Base-by-base conservation (phyloP, 2,113 vertebrate species). In the Acanthisitta chloris region DNA sequence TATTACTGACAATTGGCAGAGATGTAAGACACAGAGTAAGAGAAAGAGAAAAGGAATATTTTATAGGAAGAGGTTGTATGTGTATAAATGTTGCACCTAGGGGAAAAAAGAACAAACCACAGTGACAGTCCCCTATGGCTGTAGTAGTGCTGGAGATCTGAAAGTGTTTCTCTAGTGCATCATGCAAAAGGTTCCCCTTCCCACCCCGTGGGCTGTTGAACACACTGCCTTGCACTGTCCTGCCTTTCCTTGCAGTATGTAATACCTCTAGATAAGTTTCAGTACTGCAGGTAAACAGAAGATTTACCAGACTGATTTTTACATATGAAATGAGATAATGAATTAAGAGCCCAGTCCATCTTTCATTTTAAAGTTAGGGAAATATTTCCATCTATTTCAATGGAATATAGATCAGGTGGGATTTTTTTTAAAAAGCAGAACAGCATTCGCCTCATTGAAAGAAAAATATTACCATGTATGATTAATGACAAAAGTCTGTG, bases 201-300 rank as follows among this genome's bases (percentile, higher is more conserved):
- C 31, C 23, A 48, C 23, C 8, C 15, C 2, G 0, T 6, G 8
- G 28, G 28, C 28, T 57, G 14, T 38, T 71, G 51, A 71, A 55
- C 1, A 2, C 1, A 2, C 4, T 49, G 2, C 34, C 20, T 65
- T 46, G 29, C 29, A 17, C 23, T 33, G 25, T 42, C n/a, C 17
- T 28, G 33, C 8, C n/a, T 82, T n/a, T 52, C n/a, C 58, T 81
- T 70, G 67, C 11, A 73, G 48, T 57, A 33, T 0, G 0, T 31
- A 36, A 36, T 24, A 65, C n/a, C 14, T 40, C 55, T 34, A 72
- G 19, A 23, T 17, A 77, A 34, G 23, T 88, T 80, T 83, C 76
- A 65, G 28, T 49, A 40, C 11, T 93, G 54, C 62, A 88, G 20
- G 15, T 66, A 61, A 51, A 73, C 42, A 73, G 33, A 76, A 65